Conservation (phyloP, 2,888 invertebrate species). For the Nomada fucata region DNA sequence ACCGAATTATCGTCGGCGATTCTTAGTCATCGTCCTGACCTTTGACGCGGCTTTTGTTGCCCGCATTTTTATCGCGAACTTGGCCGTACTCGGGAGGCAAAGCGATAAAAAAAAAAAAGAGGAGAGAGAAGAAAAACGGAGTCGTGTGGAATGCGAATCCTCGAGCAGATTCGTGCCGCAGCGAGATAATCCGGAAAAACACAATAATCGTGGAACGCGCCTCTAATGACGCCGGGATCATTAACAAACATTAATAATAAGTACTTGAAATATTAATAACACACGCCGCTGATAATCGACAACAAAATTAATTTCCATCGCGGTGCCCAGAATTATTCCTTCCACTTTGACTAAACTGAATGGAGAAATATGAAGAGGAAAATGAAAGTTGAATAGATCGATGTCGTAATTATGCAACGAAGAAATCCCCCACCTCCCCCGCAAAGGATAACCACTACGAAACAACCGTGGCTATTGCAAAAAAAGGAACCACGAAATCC, state of each 20-base stretch:
- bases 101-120: slow-evolving; percentile 20
- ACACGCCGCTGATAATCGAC: too few relatives aligned
- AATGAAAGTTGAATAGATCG: too few relatives aligned
- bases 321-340: too few relatives aligned
- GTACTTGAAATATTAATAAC: too few relatives aligned
- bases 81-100: slow-evolving; percentile 6
- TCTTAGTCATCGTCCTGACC: slow-evolving; percentile 52
- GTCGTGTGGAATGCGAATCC: slow-evolving; percentile 3
- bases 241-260: too few relatives aligned
- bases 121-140: background rate
- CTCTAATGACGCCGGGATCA: too few relatives aligned
- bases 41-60: slow-evolving; percentile 45
- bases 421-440: too few relatives aligned
- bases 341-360: too few relatives aligned
- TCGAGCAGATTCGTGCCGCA: background rate
- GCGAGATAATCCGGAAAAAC: slow-evolving; percentile 28
- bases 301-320: too few relatives aligned
- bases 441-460: too few relatives aligned
- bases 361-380: too few relatives aligned
- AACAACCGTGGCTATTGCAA: background rate
- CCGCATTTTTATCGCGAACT: slow-evolving; percentile 47
- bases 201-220: background rate
- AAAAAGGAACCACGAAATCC: background rate
- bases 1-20: slow-evolving; percentile 38
- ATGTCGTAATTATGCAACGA: too few relatives aligned